These are phyloP conservation scores for Platichthys flesus DNA, from an alignment of 2,113 vertebrate genomes.

Conservation along the genomic window DNA sequence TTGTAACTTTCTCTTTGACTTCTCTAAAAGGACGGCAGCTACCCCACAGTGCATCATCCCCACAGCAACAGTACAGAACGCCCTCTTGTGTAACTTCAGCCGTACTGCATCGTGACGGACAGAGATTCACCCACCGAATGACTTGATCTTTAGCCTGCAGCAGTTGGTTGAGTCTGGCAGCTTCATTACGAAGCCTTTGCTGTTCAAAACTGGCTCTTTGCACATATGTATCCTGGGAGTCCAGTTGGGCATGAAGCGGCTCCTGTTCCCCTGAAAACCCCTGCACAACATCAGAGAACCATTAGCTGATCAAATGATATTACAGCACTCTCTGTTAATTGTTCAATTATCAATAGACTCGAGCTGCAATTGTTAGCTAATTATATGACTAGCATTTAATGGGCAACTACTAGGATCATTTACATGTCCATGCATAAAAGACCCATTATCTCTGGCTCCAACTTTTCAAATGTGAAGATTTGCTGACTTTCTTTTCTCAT, in stretches of 20 bases:
- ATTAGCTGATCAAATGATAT: neutral
- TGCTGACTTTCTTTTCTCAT: neutral
- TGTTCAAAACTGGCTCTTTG: constrained; percentile 77
- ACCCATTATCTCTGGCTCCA: too few species aligned
- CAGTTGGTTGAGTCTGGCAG: constrained; percentile 73
- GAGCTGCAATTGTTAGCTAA: too few species aligned
- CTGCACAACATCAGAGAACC: constrained; percentile 65
- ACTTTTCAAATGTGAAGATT: neutral
- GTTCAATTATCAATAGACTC: too few species aligned
- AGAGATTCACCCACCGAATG: constrained; percentile 79
- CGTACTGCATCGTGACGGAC: constrained; percentile 6
- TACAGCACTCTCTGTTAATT: neutral
- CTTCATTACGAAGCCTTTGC: constrained; percentile 83
- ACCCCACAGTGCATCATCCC: neutral
- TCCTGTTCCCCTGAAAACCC: constrained; percentile 84
- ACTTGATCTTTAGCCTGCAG: constrained; percentile 83
- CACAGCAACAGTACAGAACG: neutral
- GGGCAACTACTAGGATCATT: too few species aligned
- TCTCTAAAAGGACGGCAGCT: too few species aligned
- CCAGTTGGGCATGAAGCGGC: constrained; percentile 81
- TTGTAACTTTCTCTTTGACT: neutral
- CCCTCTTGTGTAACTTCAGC: constrained; percentile 38
- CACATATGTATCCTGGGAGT: constrained; percentile 84
- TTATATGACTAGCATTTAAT: too few species aligned
- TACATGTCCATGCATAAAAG: too few species aligned